These are phyloP conservation scores for Beroe ovata DNA, from an alignment of 37 sponge, comb jelly and placozoan genomes.

Conservation along the genomic window DNA sequence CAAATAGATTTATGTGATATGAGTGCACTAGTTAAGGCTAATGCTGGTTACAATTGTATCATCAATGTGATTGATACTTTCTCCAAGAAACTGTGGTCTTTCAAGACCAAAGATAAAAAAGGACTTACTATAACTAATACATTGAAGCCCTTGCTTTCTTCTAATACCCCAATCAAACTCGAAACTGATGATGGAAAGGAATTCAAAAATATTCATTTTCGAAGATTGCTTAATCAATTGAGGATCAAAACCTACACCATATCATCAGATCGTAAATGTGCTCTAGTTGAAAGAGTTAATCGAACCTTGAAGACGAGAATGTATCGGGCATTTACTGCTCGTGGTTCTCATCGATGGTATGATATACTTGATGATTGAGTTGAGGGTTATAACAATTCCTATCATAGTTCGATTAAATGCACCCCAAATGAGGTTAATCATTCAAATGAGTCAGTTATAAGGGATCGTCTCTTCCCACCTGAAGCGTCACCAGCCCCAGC, in stretches of 20 bases:
- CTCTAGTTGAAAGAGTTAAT: constrained; percentile 9
- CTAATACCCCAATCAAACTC: background rate
- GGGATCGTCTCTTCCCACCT: background rate
- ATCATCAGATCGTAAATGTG: background rate
- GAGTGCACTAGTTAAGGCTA: background rate
- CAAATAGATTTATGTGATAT: constrained; percentile 3
- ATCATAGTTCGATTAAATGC: constrained; percentile 22
- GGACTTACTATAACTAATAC: background rate
- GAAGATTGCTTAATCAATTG: background rate
- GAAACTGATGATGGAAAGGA: constrained; percentile 6
- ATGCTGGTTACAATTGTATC: background rate
- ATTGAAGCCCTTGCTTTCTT: background rate
- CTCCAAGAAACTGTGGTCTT: background rate
- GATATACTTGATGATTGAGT: constrained; percentile 12
- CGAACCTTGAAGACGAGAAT: constrained; percentile 1
- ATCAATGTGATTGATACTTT: background rate
- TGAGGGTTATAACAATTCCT: background rate
- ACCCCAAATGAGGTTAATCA: background rate
- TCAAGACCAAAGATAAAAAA: background rate
- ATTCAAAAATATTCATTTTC: background rate
- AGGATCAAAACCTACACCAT: background rate
- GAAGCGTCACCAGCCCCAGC: background rate
- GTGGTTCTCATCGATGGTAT: constrained; percentile 1
- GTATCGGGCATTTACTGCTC: background rate
- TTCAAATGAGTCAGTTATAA: background rate